A percentile compares a stretch with the other conserved stretches of the same genome.
Conservation (phyloP, 2,113 vertebrate genomes). For the Melanostigma gelatinosum region DNA sequence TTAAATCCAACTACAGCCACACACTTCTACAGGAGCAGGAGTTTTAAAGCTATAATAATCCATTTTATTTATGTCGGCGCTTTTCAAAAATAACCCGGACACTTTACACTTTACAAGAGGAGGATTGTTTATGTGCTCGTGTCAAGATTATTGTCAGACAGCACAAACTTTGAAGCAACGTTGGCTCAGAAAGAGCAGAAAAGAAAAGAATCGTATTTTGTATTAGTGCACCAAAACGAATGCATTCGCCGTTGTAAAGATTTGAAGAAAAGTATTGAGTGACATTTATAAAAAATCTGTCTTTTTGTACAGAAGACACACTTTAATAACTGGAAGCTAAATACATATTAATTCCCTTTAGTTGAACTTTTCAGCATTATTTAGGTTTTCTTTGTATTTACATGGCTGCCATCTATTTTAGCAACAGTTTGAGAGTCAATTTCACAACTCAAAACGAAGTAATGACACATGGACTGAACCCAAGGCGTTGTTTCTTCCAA, state of each 20-base stretch:
- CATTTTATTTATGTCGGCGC: not conserved
- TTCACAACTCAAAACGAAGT: conserved; percentile 18
- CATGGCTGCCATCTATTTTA: conserved; percentile 8
- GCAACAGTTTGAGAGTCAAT: conserved; percentile 5
- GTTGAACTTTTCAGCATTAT: not conserved
- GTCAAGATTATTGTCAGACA: conserved; percentile 3
- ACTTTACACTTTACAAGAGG: not conserved
- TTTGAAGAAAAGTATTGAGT: not conserved
- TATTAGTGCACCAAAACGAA: not conserved
- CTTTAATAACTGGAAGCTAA: not conserved
- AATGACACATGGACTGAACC: conserved; percentile 36
- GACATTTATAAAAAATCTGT: not conserved
- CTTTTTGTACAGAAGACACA: not conserved
- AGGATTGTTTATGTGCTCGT: not conserved
- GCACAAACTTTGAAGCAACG: not conserved
- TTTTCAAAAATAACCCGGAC: not conserved
- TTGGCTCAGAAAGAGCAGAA: not conserved
- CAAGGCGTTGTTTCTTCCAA: conserved; percentile 22
- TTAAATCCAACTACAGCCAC: not conserved
- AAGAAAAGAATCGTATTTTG: not conserved
- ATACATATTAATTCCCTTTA: not conserved
- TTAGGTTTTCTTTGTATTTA: not conserved
- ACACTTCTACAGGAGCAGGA: not conserved
- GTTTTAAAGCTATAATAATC: not conserved
- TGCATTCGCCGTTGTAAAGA: not conserved